phyloP scores from a whole-genome alignment of 2,888 invertebrate species.

The Chaetoderma sp. region DNA sequence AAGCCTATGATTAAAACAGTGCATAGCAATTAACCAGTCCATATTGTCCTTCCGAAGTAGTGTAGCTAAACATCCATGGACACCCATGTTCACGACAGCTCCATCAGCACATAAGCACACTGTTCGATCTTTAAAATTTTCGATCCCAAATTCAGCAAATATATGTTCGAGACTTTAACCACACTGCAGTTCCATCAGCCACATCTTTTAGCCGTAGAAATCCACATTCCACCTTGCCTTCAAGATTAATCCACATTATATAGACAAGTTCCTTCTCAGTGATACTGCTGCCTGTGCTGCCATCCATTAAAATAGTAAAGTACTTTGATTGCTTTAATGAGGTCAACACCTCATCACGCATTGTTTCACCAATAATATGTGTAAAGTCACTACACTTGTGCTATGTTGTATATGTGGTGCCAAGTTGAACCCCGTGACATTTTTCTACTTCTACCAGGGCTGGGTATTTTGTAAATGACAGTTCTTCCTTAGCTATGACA shows the following conservation, averaged over 20 bases:
- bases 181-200: too few species aligned
- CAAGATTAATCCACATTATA: neutral
- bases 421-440: neutral
- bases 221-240: too few species aligned
- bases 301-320: neutral
- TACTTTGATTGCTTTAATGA: neutral
- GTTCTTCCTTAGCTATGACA: neutral
- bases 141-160: too few species aligned
- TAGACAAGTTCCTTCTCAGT: neutral
- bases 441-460: neutral
- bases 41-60: too few species aligned
- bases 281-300: neutral
- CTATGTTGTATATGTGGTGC: neutral
- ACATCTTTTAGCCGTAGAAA: too few species aligned
- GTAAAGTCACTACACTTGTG: slow-evolving; percentile 2
- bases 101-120: too few species aligned
- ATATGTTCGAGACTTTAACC: too few species aligned
- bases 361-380: neutral
- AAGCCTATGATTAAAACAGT: too few species aligned
- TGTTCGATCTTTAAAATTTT: too few species aligned
- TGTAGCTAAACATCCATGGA: too few species aligned
- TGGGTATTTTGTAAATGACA: neutral
- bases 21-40: too few species aligned
- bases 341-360: neutral
- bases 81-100: too few species aligned